Evolutionary conservation across 1,140 invertebrate species (phyloP), one percentile per base, ranked within the genome.

Genomic region (Zaprionus capensis): DNA sequence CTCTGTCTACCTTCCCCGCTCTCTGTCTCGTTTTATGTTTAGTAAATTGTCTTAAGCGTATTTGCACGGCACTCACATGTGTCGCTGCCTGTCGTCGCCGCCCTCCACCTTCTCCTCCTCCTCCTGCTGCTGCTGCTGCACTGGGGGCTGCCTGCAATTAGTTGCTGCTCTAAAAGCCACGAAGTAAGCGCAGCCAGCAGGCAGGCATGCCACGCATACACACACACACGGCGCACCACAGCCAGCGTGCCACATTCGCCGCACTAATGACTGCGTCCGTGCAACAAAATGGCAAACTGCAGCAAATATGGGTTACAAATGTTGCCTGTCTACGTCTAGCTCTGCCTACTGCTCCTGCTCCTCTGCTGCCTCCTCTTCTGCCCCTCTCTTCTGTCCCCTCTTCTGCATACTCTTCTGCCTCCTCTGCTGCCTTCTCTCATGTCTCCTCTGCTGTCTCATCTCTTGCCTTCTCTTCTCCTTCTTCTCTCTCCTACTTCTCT

Each of bases 41-140:
- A 76, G 73, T 71, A 76, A 84, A 81, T 85, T 76, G 82, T 86
- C 84, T 87, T 87, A 78, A 85, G 78, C 81, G 57, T 87, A 70
- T 87, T 88, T 87, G 84, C 84, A 59, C 28, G 78, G 84, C 84
- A 78, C 84, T 87, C 80, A 80, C 68, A 76, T 70, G 57, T 57
- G 57, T 53, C 66, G 46, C 51, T 22, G 64, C 61, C 69, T 53
- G 59, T 69, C 28, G 49, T 31, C n/a, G 26, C 22, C 24, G 4
- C 28, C 5, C 12, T 55, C 12, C 31, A 12, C 24, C 31, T 62
- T 5, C 34, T 38, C 9, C 31, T 62, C 9, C 38, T 53, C 14
- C 28, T 41, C 4, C 44, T 31, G 28, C 2, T 31, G 9, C 3
- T 11, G 9, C 28, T 28, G 20, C 80, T 79, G 56, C 38, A 55